Evolutionary conservation across 2,797 vertebrate genomes (phyloP).

Genomic region (Momotus momota): DNA sequence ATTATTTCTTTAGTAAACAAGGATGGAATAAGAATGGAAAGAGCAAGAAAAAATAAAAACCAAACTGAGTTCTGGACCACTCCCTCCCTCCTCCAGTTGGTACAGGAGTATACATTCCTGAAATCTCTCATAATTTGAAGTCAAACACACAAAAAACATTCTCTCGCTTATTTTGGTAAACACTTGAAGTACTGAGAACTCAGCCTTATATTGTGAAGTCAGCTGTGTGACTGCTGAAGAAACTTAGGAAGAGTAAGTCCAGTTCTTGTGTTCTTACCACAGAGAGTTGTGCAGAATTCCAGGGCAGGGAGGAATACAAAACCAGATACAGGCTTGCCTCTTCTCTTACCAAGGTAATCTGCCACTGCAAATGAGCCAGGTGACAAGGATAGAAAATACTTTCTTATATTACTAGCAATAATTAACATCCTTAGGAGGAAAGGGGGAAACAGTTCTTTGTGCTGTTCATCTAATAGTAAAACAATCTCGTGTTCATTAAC

Average conservation of each 20-base stretch:
- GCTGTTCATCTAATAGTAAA: neutral
- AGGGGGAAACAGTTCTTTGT: neutral
- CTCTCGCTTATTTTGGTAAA: neutral
- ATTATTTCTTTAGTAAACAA: neutral
- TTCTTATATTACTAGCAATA: neutral
- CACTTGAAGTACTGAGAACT: neutral
- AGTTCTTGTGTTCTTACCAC: neutral
- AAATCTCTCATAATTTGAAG: neutral
- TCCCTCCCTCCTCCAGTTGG: neutral
- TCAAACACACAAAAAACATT: neutral
- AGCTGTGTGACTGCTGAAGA: neutral
- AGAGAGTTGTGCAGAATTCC: neutral
- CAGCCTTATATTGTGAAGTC: neutral
- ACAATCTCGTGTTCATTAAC: neutral
- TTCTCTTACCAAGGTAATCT: neutral
- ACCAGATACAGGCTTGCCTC: neutral
- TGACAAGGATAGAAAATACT: constrained; percentile 35
- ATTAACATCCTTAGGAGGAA: constrained; percentile 14
- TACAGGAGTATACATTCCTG: neutral
- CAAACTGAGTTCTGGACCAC: neutral
- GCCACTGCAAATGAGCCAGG: neutral
- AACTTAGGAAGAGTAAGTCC: neutral
- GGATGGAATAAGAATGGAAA: neutral
- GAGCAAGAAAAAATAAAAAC: neutral
- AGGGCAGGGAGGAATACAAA: neutral